Conservation (phyloP, 2,797 vertebrate species). For the Amniataba percoides region DNA sequence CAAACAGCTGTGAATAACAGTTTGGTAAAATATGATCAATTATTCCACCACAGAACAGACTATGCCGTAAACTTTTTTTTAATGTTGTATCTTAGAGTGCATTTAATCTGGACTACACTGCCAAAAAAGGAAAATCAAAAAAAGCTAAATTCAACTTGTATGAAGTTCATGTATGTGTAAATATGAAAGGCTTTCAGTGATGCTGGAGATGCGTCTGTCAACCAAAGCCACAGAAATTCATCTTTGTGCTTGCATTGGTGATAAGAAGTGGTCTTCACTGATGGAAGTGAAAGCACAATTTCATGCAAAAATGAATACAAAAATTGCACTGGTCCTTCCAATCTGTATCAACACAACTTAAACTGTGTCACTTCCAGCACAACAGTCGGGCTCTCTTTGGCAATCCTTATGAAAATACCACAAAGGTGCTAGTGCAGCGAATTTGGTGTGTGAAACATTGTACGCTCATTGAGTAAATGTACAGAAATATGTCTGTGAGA, state of each 20-base stretch:
- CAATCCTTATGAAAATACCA: neutral
- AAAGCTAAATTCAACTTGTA: constrained; percentile 16
- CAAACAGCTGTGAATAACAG: neutral
- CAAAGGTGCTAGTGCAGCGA: neutral
- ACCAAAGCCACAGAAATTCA: constrained; percentile 34
- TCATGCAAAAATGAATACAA: constrained; percentile 51
- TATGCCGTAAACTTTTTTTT: neutral
- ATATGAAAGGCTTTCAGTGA: neutral
- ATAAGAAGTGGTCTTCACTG: constrained; percentile 44
- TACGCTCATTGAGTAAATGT: neutral
- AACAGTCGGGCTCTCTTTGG: neutral
- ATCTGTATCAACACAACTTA: constrained; percentile 29
- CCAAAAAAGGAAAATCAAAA: constrained; percentile 20
- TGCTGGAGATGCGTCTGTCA: constrained; percentile 30
- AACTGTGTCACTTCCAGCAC: constrained; percentile 7
- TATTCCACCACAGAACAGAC: neutral
- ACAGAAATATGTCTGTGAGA: neutral
- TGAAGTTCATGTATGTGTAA: too few relatives aligned
- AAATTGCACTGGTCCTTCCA: constrained; percentile 23
- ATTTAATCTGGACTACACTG: constrained; percentile 8
- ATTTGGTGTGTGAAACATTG: neutral
- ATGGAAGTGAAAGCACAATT: constrained; percentile 48
- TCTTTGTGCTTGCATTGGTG: constrained; percentile 43
- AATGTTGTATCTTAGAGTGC: neutral
- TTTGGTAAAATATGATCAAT: neutral